Conservation (phyloP, 2,888 invertebrate genomes). For the Microctonus aethiopoides region DNA sequence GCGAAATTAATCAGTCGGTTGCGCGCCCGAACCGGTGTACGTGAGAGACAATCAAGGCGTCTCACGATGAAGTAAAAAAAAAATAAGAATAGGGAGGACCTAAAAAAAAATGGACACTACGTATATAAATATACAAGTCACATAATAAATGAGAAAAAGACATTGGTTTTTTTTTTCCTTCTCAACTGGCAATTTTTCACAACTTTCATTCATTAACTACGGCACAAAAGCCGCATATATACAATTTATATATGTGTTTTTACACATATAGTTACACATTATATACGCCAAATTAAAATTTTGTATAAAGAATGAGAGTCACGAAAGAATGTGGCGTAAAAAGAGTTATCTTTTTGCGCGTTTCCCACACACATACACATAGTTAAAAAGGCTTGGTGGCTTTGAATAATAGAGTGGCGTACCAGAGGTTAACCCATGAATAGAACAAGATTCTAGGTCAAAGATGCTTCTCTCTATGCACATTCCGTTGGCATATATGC, state of each 20-base stretch:
- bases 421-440: constrained; percentile 37
- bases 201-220: background rate
- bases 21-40: constrained; percentile 19
- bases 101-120: background rate
- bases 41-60: constrained; percentile 28
- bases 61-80: constrained; percentile 2
- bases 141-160: background rate
- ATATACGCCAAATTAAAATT: constrained; percentile 13
- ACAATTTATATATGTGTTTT: background rate
- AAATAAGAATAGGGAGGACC: background rate
- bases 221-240: background rate
- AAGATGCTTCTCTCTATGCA: constrained; percentile 41
- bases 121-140: background rate
- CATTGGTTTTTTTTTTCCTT: background rate
- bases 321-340: background rate
- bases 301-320: constrained; percentile 1
- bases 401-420: constrained; percentile 42
- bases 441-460: constrained; percentile 43
- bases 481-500: constrained; percentile 21
- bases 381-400: constrained; percentile 28
- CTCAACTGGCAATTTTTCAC: background rate
- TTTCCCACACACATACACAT: background rate
- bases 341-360: constrained; percentile 21
- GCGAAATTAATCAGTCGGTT: constrained; percentile 33
- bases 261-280: background rate